A percentile compares a stretch with the other conserved stretches of the same genome.
Conservation (phyloP, 2,888 invertebrate genomes). For the Ormyrus rosae region DNA sequence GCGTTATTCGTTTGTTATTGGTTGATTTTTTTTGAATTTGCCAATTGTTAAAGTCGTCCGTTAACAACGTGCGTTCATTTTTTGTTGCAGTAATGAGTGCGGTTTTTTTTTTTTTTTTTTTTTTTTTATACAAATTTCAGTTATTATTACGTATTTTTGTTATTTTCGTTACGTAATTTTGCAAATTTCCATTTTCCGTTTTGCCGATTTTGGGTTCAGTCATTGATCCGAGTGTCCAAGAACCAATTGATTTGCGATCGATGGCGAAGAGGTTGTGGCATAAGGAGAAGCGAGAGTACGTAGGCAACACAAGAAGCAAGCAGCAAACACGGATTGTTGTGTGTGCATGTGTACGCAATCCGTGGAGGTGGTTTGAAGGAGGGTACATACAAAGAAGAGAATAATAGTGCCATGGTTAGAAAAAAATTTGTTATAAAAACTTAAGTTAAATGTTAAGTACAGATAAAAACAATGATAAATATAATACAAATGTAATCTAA, state of each 20-base stretch:
- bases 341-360: slow-evolving; percentile 69
- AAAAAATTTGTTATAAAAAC: slow-evolving; percentile 60
- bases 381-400: slow-evolving; percentile 73
- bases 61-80: slow-evolving; percentile 20
- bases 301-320: slow-evolving; percentile 71
- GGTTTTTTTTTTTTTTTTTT: background rate
- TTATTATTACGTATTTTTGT: slow-evolving; percentile 31
- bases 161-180: slow-evolving; percentile 39
- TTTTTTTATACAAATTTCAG: slow-evolving; percentile 10
- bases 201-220: slow-evolving; percentile 58
- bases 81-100: slow-evolving; percentile 2
- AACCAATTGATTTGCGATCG: slow-evolving; percentile 63
- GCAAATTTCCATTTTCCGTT: slow-evolving; percentile 49
- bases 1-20: slow-evolving; percentile 43
- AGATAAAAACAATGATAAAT: slow-evolving; percentile 38
- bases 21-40: slow-evolving; percentile 21
- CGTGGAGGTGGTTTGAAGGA: slow-evolving; percentile 65
- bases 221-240: slow-evolving; percentile 66
- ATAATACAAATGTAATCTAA: slow-evolving; percentile 22
- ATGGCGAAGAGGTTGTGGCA: slow-evolving; percentile 65
- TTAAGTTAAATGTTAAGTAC: slow-evolving; percentile 52
- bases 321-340: slow-evolving; percentile 70
- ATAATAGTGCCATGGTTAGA: slow-evolving; percentile 70
- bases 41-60: slow-evolving; percentile 37
- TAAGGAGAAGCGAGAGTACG: slow-evolving; percentile 68